Base-by-base conservation (phyloP, 2,797 vertebrate species). In the Scolopax rusticola region DNA sequence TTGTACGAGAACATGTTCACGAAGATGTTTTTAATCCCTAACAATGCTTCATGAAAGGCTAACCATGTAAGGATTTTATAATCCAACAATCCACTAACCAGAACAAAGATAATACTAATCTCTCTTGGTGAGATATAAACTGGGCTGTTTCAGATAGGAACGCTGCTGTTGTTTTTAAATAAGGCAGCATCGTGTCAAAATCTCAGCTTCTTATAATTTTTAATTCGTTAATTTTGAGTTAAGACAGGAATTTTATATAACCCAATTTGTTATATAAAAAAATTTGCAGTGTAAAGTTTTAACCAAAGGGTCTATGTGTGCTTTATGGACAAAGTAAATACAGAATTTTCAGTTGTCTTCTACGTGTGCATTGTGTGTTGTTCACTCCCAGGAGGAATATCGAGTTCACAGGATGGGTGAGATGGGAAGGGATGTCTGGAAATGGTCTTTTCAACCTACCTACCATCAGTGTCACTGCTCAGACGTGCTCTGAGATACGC, bases 51-150 rank as follows among this genome's bases (percentile, higher is more conserved):
- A 73, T 92, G 77, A 95, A 95, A 84, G 87, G 90, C 94, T 95
- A 96, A 96, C 90, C 71, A 50, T 90, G 90, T 94, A 91, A 91
- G 80, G 82, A 77, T 93, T 95, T 94, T 87, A 87, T 94, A 94
- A 94, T 95, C 91, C 92, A 93, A 41, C 92, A 96, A 97, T 94
- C 91, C 84, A 57, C 89, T 89, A 92, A 89, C 73, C 47, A 79
- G 59, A 94, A 91, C 78, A 92, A 94, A 97, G 92, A 92, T 93
- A 95, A 93, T 69, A 95, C 87, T 94, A 89, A 93, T 96, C 93
- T 92, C 65, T 84, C 79, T 76, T 69, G 68, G 84, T 78, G 43
- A 71, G 82, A 88, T 61, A 78, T 56, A 82, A 86, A 68, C 74
- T 54, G 53, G 30, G 18, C 40, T 75, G 27, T 93, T 94, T 63